A percentile compares a stretch with the other conserved stretches of the same genome.
Conservation (phyloP, 2,888 invertebrate species). For the Gymnocheta viridis region DNA sequence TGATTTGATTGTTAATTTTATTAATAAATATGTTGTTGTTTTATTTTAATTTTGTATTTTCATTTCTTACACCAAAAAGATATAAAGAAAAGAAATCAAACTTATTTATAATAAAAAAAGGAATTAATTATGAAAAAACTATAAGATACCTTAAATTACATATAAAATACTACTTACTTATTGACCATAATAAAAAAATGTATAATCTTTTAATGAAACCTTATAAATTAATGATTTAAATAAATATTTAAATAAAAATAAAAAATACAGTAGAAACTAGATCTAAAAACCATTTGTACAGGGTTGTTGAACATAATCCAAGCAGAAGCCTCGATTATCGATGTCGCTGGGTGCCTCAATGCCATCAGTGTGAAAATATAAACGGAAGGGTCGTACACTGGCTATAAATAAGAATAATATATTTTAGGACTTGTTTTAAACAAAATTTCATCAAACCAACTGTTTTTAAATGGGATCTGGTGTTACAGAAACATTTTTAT, state of each 20-base stretch:
- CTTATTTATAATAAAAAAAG: constrained; percentile 11
- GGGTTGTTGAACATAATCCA: constrained; percentile 92
- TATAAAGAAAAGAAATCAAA: constrained; percentile 23
- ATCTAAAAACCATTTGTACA: constrained; percentile 85
- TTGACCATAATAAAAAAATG: background rate
- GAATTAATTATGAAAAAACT: background rate
- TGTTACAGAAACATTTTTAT: no score
- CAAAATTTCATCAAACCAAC: no score
- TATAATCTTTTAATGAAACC: constrained; percentile 52
- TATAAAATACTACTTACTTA: constrained; percentile 4
- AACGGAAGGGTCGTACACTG: constrained; percentile 90
- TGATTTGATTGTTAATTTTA: constrained; percentile 25
- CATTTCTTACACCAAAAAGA: constrained; percentile 58
- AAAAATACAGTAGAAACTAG: background rate
- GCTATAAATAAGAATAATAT: constrained; percentile 83
- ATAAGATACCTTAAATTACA: background rate
- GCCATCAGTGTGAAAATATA: constrained; percentile 90
- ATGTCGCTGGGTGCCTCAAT: constrained; percentile 89
- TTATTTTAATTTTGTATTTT: constrained; percentile 42
- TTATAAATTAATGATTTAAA: no score
- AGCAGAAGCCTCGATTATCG: constrained; percentile 90
- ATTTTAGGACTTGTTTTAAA: no score
- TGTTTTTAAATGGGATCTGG: no score
- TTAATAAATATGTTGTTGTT: constrained; percentile 36
- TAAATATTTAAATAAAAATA: constrained; percentile 58